phyloP scores from a whole-genome alignment of 2,797 vertebrate species.

The Malacoctenus gilli region DNA sequence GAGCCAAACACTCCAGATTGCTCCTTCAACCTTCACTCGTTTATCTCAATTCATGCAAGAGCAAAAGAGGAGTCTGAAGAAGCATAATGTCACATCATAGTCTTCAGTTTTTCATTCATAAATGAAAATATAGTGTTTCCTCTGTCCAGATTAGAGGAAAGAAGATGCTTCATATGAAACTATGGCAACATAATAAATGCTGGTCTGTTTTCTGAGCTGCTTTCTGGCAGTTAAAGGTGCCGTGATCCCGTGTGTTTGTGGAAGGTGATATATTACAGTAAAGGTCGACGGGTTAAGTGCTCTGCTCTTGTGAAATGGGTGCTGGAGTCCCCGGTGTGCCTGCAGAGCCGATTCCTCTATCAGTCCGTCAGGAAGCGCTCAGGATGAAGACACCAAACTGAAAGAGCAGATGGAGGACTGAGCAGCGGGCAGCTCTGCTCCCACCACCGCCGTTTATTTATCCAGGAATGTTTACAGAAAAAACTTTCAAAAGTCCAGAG shows the following conservation, averaged over 20 bases:
- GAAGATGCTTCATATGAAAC: no score
- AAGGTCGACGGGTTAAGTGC: slow-evolving; percentile 63
- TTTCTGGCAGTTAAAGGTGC: slow-evolving; percentile 11
- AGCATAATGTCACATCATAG: no score
- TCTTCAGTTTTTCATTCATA: no score
- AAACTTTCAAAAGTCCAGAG: background rate
- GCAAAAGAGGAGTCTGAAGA: no score
- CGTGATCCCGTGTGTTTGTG: slow-evolving; percentile 26
- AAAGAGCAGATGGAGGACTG: slow-evolving; percentile 38
- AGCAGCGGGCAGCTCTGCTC: slow-evolving; percentile 2
- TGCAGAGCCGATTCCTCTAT: slow-evolving; percentile 39
- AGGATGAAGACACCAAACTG: slow-evolving; percentile 13
- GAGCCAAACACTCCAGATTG: no score
- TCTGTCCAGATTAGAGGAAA: no score
- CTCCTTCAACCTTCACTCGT: no score
- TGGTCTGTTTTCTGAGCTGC: slow-evolving; percentile 28
- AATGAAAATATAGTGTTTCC: no score
- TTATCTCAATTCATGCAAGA: no score
- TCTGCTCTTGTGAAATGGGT: slow-evolving; percentile 45
- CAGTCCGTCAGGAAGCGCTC: slow-evolving; percentile 20
- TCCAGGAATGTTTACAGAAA: background rate
- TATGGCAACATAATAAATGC: background rate
- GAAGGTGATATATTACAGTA: slow-evolving; percentile 52
- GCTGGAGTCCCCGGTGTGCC: slow-evolving; percentile 32
- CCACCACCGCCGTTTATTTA: background rate